These are phyloP conservation scores for Heterochromis multidens DNA, from an alignment of 2,113 vertebrate genomes.

Conservation along the genomic window DNA sequence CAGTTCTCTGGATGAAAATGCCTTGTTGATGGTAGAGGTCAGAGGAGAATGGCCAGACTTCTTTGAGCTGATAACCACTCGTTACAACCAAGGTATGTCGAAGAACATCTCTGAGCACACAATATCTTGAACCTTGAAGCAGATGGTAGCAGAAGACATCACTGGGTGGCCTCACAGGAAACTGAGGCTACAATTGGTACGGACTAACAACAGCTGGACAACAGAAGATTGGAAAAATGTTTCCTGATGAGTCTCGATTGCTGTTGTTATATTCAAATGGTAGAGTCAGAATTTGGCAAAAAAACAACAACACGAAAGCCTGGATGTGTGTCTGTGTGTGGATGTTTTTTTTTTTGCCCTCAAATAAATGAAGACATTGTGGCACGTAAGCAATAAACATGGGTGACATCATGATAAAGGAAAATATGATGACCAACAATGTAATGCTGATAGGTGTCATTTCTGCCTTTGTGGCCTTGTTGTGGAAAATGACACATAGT, in stretches of 20 bases:
- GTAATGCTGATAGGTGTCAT: not conserved
- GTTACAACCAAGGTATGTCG: not conserved
- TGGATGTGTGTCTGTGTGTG: too few relatives aligned
- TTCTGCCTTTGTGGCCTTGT: not conserved
- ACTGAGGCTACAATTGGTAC: not conserved
- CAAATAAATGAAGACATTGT: too few relatives aligned
- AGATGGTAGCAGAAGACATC: not conserved
- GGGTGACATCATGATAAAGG: too few relatives aligned
- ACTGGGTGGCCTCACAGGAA: not conserved
- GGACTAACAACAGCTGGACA: not conserved
- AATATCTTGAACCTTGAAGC: not conserved
- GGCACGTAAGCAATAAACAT: not conserved
- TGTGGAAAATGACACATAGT: not conserved
- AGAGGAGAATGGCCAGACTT: not conserved
- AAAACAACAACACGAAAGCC: too few relatives aligned
- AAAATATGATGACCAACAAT: too few relatives aligned
- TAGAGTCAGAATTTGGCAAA: not conserved
- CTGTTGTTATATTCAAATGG: not conserved
- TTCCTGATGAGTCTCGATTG: not conserved
- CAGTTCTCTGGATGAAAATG: too few relatives aligned
- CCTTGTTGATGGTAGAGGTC: not conserved
- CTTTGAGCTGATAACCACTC: not conserved
- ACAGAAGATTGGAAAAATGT: not conserved
- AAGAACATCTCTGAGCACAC: not conserved
- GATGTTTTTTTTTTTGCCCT: too few relatives aligned